Conservation (phyloP, 2,797 vertebrate genomes). For the Prunella strophiata region DNA sequence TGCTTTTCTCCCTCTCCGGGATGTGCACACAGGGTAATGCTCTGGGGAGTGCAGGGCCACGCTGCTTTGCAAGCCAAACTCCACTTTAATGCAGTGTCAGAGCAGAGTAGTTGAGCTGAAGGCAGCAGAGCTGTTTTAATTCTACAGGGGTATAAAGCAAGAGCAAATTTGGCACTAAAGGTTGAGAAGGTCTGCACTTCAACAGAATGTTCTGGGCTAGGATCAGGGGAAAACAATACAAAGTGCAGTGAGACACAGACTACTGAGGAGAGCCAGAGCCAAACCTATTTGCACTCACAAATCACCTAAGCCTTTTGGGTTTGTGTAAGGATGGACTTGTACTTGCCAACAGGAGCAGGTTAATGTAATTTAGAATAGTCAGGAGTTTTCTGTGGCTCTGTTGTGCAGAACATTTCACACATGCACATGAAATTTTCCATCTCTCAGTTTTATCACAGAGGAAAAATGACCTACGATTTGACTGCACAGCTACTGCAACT, state of each 20-base stretch:
- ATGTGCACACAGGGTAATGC: neutral
- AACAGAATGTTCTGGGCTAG: neutral
- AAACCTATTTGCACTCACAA: neutral
- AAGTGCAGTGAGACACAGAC: neutral
- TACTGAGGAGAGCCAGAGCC: neutral
- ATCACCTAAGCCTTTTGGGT: neutral
- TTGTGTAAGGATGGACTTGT: neutral
- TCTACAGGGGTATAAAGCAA: neutral
- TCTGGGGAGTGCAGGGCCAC: neutral
- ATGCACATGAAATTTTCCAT: neutral
- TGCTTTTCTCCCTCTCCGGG: slow-evolving; percentile 29
- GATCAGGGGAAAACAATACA: neutral
- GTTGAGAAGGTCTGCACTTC: neutral
- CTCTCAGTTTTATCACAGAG: neutral
- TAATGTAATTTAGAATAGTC: neutral
- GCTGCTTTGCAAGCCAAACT: neutral
- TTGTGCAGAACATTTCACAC: neutral
- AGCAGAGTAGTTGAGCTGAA: neutral
- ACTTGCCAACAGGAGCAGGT: rapidly evolving
- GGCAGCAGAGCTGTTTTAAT: neutral
- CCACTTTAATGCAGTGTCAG: neutral
- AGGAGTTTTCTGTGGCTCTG: neutral
- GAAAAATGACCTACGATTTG: neutral
- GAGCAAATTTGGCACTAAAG: neutral
- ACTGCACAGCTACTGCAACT: slow-evolving; percentile 28